Evolutionary conservation across 2,797 vertebrate genomes (phyloP).

Genomic region (Carapus acus): DNA sequence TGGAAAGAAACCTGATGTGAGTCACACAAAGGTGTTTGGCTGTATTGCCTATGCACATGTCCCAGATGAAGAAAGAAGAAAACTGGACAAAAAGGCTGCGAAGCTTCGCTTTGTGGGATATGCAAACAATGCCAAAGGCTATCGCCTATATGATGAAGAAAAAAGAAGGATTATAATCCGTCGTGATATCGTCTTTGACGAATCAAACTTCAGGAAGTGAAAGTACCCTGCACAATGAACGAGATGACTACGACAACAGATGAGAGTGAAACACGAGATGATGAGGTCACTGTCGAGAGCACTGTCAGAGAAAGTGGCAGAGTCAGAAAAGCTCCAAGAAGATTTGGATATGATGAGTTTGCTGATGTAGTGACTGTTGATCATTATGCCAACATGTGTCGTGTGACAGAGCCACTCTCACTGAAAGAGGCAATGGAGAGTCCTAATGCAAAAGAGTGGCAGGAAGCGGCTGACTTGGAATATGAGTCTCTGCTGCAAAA

Average conservation of each 20-base stretch:
- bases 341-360: constrained; percentile 46
- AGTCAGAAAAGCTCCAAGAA: constrained; percentile 38
- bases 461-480: constrained; percentile 35
- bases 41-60: constrained; percentile 40
- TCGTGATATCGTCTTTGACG: constrained; percentile 21
- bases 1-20: constrained; percentile 30
- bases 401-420: constrained; percentile 28
- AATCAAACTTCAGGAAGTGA: constrained; percentile 19
- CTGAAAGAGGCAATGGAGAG: constrained; percentile 38
- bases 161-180: constrained; percentile 30
- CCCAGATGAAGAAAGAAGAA: constrained; percentile 25
- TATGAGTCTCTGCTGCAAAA: constrained; percentile 35
- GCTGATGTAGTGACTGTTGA: constrained; percentile 37
- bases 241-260: neutral
- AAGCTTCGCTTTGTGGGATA: constrained; percentile 37
- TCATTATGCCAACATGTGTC: constrained; percentile 31
- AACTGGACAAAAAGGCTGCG: constrained; percentile 38
- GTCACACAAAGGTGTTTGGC: constrained; percentile 42
- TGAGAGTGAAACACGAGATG: no score
- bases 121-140: constrained; percentile 37
- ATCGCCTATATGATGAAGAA: constrained; percentile 19
- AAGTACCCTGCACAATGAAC: constrained; percentile 4
- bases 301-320: constrained; percentile 1
- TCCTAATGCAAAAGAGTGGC: constrained; percentile 37
- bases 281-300: constrained; percentile 2